phyloP scores from a whole-genome alignment of 2,888 invertebrate species.

The Blomia tropicalis region DNA sequence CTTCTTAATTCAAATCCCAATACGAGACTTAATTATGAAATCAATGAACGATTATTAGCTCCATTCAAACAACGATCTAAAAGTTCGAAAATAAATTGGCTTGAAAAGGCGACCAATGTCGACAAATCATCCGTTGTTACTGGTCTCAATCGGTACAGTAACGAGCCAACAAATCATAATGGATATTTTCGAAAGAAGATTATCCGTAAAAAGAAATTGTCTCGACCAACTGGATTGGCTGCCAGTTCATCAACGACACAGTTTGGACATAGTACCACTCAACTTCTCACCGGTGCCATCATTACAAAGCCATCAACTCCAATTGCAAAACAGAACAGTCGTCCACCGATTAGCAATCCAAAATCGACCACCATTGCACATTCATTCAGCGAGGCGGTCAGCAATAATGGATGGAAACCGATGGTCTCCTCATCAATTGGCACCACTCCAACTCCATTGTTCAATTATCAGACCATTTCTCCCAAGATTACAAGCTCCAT shows the following conservation, averaged over 20 bases:
- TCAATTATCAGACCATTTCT: not conserved
- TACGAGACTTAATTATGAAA: slow-evolving; percentile 13
- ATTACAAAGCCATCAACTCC: not conserved
- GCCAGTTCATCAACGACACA: not conserved
- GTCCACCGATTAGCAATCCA: not conserved
- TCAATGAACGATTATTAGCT: slow-evolving; percentile 11
- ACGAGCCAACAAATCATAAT: not conserved
- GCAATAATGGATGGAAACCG: not conserved
- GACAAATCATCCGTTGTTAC: not conserved
- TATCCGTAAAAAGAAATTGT: slow-evolving; percentile 7
- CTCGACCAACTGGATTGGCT: not conserved
- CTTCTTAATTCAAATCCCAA: not conserved
- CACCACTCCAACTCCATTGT: not conserved
- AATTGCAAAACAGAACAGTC: not conserved
- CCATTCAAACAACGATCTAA: not conserved
- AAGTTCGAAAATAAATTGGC: not conserved
- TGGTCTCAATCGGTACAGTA: slow-evolving; percentile 12
- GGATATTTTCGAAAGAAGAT: not conserved
- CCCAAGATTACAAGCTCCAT: not conserved
- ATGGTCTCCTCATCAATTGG: not conserved
- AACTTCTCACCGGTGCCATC: not conserved
- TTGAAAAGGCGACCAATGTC: not conserved
- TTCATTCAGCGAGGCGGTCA: not conserved
- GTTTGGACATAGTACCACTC: not conserved
- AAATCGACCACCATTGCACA: not conserved